These are phyloP conservation scores for Brachionus angularis DNA, from an alignment of 1,140 invertebrate species.

Conservation along the genomic window DNA sequence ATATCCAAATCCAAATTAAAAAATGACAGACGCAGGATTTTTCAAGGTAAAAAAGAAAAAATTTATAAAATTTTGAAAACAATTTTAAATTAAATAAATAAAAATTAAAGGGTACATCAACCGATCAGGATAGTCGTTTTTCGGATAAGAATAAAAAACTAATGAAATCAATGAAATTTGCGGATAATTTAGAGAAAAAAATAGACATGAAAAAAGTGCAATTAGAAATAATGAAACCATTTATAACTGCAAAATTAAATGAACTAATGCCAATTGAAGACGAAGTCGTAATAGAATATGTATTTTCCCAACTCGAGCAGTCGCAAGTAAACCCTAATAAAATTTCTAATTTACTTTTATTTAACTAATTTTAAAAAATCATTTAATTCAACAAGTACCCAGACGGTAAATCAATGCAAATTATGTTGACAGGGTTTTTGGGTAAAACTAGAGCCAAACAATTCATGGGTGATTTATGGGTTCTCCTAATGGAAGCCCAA, in stretches of 20 bases:
- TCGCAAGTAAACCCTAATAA: constrained; percentile 49
- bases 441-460: constrained; percentile 94
- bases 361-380: not conserved
- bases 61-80: not conserved
- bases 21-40: constrained; percentile 38
- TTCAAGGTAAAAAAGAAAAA: constrained; percentile 11
- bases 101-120: constrained; percentile 78
- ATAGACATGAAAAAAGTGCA: constrained; percentile 98
- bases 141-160: constrained; percentile 98
- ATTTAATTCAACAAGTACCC: constrained; percentile 63
- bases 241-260: constrained; percentile 93
- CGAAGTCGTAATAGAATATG: constrained; percentile 96
- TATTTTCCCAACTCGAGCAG: constrained; percentile 91
- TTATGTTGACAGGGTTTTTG: constrained; percentile 96
- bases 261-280: constrained; percentile 85
- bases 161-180: constrained; percentile 96
- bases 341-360: not conserved
- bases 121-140: constrained; percentile 96
- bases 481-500: constrained; percentile 85
- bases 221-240: constrained; percentile 92
- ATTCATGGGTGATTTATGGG: constrained; percentile 96
- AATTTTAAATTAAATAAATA: constrained; percentile 16
- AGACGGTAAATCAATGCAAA: constrained; percentile 97
- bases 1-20: too few species aligned
- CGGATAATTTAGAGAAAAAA: constrained; percentile 85